These are phyloP conservation scores for Aurelia aurita complex sp. Pacific DNA, from an alignment of 30 jellyfish, hydroid and myxozoan species.

Conservation along the genomic window DNA sequence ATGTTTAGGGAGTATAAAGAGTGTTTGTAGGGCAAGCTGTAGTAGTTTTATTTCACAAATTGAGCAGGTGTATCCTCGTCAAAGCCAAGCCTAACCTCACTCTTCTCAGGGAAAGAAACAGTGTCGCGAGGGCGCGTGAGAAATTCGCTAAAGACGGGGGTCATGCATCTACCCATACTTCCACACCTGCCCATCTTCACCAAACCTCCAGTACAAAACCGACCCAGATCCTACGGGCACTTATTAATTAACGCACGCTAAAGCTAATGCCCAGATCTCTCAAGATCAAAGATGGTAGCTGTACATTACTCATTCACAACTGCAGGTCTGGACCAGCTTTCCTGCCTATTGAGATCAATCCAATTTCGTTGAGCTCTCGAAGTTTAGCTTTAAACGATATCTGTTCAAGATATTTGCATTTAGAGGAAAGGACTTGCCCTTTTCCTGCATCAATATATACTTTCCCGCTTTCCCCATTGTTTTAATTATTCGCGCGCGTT, in stretches of 20 bases:
- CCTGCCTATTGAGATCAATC: too few relatives aligned
- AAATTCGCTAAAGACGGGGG: conserved; percentile 53
- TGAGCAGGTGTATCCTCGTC: conserved; percentile 54
- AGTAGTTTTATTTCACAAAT: conserved; percentile 22
- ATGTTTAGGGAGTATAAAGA: conserved; percentile 19
- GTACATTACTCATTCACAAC: not conserved
- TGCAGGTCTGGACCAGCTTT: too few relatives aligned
- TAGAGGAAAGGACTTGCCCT: too few relatives aligned
- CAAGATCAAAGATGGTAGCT: conserved; percentile 1
- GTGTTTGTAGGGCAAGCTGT: conserved; percentile 26
- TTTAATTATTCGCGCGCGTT: too few relatives aligned
- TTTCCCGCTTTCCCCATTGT: too few relatives aligned
- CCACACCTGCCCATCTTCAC: not conserved
- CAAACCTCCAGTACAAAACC: not conserved
- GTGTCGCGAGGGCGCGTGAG: conserved; percentile 61
- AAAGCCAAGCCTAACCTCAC: conserved; percentile 48
- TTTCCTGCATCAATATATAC: too few relatives aligned
- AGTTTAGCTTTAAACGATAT: too few relatives aligned
- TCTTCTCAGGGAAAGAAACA: conserved; percentile 41
- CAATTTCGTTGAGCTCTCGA: too few relatives aligned
- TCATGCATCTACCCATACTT: not conserved
- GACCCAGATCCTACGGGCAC: conserved; percentile 30
- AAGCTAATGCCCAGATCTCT: not conserved
- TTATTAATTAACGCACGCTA: not conserved
- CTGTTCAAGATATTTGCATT: too few relatives aligned